Base-by-base conservation (phyloP, 2,113 vertebrate species). In the Paramisgurnus dabryanus region DNA sequence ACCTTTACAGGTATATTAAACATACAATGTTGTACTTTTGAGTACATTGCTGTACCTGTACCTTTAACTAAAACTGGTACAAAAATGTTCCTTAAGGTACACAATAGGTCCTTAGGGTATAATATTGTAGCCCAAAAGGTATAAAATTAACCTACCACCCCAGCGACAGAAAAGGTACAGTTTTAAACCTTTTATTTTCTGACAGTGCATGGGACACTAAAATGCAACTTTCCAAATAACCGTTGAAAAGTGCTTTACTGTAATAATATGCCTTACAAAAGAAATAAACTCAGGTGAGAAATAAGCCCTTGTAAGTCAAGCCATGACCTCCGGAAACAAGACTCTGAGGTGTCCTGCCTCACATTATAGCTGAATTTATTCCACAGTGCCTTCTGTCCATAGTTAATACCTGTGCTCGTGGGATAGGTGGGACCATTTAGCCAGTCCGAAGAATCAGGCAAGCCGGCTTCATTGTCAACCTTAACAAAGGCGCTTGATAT, bases 401-500 rank as follows among this genome's bases (percentile, higher is more conserved):
- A 79, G 80, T 85, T 88, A 84, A 85, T 91, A 89, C 87, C 65
- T 82, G 83, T 87, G 85, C 73, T 90, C 87, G 87, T 85, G 85
- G 82, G 89, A 91, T 78, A 84, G 76, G 49, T 78, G 86, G 90
- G 77, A 73, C 86, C 88, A 89, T 91, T 93, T 91, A 89, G 85
- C 80, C 82, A 84, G 83, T 79, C 86, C 41, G 80, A 79, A 85
- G 84, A 86, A 86, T 61, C 81, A 17, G 65, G 22, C 6, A n/a
- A 41, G 77, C 66, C 85, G 82, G 85, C 79, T 53, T 88, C 89
- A 90, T 93, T 89, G 87, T 92, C 75, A 85, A 84, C 89, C 83
- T 88, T 85, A 85, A 90, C 85, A 91, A 92, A 90, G 87, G 86
- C 50, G 82, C 86, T 85, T 88, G 88, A 90, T 90, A 90, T 87